Evolutionary conservation across 23 tunicate species (phyloP).

Genomic region (Aplidium turbinatum): DNA sequence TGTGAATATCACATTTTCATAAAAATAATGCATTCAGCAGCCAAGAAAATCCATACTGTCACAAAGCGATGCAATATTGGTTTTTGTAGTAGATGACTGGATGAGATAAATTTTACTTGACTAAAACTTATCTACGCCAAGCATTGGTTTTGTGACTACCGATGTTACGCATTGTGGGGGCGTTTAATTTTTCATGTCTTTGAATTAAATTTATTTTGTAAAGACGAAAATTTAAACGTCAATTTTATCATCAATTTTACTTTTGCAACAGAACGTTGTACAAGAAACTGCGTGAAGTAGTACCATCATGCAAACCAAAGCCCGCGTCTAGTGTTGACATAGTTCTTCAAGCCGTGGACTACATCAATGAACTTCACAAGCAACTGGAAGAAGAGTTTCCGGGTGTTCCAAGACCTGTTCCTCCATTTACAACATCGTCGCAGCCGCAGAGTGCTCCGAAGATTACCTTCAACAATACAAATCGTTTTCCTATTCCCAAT

Average conservation of each 20-base stretch:
- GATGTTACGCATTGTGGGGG: background rate
- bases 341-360: conserved; percentile 77
- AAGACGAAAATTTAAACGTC: background rate
- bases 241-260: conserved; percentile 1
- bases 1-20: too few species aligned
- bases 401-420: conserved; percentile 13
- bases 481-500: too few species aligned
- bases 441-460: too few species aligned
- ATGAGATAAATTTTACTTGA: too few species aligned
- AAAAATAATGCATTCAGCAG: too few species aligned
- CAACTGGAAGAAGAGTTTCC: conserved; percentile 52
- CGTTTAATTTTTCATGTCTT: background rate
- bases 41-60: too few species aligned
- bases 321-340: conserved; percentile 73
- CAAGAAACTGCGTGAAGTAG: conserved; percentile 56
- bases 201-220: background rate
- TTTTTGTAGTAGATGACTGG: too few species aligned
- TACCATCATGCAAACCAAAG: conserved; percentile 63
- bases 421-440: too few species aligned
- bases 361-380: conserved; percentile 70
- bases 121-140: too few species aligned
- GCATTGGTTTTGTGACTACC: background rate
- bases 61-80: too few species aligned
- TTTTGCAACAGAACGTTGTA: conserved; percentile 61
- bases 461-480: too few species aligned